phyloP scores from a whole-genome alignment of 1,140 invertebrate genomes.

The Cyclina sinensis region DNA sequence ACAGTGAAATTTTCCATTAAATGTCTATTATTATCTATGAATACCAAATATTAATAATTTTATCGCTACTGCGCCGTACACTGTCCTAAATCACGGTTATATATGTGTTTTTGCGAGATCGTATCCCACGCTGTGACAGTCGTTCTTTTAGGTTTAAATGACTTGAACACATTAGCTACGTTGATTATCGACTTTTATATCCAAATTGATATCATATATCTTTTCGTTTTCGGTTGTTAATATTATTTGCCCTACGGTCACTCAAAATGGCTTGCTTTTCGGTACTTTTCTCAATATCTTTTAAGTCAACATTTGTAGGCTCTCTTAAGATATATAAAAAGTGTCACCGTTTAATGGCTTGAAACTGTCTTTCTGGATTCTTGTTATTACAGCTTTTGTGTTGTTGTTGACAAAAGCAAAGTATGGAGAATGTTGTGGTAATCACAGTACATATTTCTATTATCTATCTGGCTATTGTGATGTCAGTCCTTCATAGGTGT shows the following conservation, averaged over 20 bases:
- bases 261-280: neutral
- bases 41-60: constrained; percentile 58
- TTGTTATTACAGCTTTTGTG: too few species aligned
- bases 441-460: too few species aligned
- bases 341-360: too few species aligned
- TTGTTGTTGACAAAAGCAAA: too few species aligned
- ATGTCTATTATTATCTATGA: constrained; percentile 41
- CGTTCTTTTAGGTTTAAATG: constrained; percentile 39
- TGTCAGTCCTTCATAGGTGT: too few species aligned
- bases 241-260: neutral
- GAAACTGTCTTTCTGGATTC: too few species aligned
- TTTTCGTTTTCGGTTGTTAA: constrained; percentile 1
- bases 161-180: constrained; percentile 46
- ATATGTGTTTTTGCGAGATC: constrained; percentile 31
- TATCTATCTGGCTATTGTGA: too few species aligned
- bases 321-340: too few species aligned
- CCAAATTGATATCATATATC: constrained; percentile 63
- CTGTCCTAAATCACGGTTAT: constrained; percentile 28
- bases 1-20: constrained; percentile 64
- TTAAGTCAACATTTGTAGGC: too few species aligned
- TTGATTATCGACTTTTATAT: constrained; percentile 66
- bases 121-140: constrained; percentile 25
- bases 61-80: constrained; percentile 1
- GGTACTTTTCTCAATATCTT: too few species aligned
- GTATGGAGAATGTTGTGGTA: too few species aligned